Evolutionary conservation across 1,140 invertebrate species (phyloP).

Genomic region (Harpegnathos saltator): DNA sequence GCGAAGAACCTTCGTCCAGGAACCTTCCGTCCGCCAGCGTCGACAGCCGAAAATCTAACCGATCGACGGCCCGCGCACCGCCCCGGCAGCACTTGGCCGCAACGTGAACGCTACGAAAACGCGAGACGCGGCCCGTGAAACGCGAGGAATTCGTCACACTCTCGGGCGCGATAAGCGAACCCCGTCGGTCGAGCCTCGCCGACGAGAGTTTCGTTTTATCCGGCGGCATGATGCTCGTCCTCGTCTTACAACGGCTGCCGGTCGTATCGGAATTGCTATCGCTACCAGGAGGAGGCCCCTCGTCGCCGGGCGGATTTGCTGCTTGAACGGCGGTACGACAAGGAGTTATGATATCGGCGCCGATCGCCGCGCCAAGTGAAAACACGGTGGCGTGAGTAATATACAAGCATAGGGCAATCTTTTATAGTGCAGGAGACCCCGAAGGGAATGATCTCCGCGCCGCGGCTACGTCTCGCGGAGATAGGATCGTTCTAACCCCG

Average conservation of each 20-base stretch:
- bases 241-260: constrained; percentile 67
- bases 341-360: constrained; percentile 86
- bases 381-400: constrained; percentile 86
- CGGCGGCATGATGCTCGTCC: constrained; percentile 62
- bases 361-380: constrained; percentile 85
- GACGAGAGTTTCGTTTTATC: constrained; percentile 61
- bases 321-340: constrained; percentile 83
- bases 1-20: no score
- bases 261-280: constrained; percentile 82
- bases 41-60: no score
- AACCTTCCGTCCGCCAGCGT: no score
- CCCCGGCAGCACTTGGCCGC: no score
- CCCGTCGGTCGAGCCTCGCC: background rate
- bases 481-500: constrained; percentile 82
- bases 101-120: no score
- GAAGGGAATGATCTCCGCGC: constrained; percentile 82
- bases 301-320: constrained; percentile 79
- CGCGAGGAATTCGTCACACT: constrained; percentile 35
- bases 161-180: constrained; percentile 22
- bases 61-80: no score
- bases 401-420: constrained; percentile 85
- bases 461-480: constrained; percentile 77
- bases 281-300: constrained; percentile 70
- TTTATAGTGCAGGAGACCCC: constrained; percentile 81
- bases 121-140: background rate